These are phyloP conservation scores for Helicorthomorpha holstii DNA, from an alignment of 1,140 invertebrate species.

Conservation along the genomic window DNA sequence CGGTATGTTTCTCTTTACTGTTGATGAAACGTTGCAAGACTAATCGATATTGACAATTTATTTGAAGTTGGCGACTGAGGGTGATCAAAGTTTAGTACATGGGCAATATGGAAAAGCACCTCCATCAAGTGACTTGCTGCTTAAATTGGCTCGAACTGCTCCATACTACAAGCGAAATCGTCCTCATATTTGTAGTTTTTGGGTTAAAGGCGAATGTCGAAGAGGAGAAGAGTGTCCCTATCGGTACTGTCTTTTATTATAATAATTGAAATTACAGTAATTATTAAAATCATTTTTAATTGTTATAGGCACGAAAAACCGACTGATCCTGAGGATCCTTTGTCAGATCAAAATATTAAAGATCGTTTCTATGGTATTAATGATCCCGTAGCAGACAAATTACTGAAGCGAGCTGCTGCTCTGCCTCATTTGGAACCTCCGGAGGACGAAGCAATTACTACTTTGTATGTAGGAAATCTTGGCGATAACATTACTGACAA, in stretches of 20 bases:
- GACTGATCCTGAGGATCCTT: constrained; percentile 96
- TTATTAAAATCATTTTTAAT: constrained; percentile 4
- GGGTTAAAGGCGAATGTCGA: constrained; percentile 99
- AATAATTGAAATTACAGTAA: neutral
- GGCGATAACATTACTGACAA: constrained; percentile 76
- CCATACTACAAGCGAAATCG: constrained; percentile 98
- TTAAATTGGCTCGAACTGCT: constrained; percentile 86
- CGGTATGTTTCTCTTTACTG: constrained; percentile 29
- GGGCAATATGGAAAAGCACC: constrained; percentile 33
- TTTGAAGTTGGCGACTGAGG: neutral
- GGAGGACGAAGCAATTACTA: constrained; percentile 91
- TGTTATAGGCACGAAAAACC: constrained; percentile 81
- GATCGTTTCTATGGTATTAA: constrained; percentile 96
- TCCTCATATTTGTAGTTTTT: constrained; percentile 99
- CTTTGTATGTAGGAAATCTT: constrained; percentile 85
- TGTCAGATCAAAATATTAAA: constrained; percentile 98
- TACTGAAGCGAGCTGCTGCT: constrained; percentile 78
- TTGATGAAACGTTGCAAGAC: neutral
- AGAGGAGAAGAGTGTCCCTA: constrained; percentile 99
- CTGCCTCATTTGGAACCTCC: constrained; percentile 90
- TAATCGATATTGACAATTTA: too few species aligned
- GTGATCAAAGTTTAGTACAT: constrained; percentile 28
- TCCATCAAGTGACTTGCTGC: constrained; percentile 56
- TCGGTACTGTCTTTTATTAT: constrained; percentile 20
- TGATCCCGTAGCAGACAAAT: constrained; percentile 96